Percentiles rank a stretch among this genome's conserved stretches.
Evolutionary conservation across 64 coral and sea anemone genomes (phyloP).

Genomic region (Trachythela sp.): DNA sequence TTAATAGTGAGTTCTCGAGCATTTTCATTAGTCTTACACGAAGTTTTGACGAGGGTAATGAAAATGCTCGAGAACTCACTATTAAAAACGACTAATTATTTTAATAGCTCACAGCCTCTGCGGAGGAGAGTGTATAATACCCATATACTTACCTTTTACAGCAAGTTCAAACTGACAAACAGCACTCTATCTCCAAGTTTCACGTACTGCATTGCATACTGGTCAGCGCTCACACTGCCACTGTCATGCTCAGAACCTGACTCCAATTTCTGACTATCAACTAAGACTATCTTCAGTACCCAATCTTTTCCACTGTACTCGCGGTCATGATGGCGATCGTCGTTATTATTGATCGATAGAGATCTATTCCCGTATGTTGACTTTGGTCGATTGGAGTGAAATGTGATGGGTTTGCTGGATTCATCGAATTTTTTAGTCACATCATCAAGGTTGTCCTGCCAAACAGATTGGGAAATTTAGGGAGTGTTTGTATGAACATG

Average conservation of each 20-base stretch:
- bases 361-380: not conserved
- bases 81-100: no score
- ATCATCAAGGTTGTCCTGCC: not conserved
- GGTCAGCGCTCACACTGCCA: slow-evolving; percentile 13
- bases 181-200: not conserved
- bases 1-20: no score
- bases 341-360: not conserved
- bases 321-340: not conserved
- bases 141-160: not conserved
- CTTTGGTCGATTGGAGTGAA: not conserved
- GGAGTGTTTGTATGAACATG: no score
- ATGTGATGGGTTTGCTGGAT: not conserved
- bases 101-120: no score
- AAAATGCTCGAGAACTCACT: no score
- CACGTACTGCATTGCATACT: not conserved
- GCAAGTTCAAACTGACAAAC: not conserved
- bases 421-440: not conserved
- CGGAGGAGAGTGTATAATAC: no score
- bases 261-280: not conserved
- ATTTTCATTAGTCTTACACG: no score
- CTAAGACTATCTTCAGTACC: not conserved
- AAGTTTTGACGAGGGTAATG: no score
- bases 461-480: no score
- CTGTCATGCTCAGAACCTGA: not conserved
- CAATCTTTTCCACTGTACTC: not conserved